Evolutionary conservation across 2,888 invertebrate genomes (phyloP), one percentile per base, ranked within the genome.

Genomic region (Drymonia ruficornis): DNA sequence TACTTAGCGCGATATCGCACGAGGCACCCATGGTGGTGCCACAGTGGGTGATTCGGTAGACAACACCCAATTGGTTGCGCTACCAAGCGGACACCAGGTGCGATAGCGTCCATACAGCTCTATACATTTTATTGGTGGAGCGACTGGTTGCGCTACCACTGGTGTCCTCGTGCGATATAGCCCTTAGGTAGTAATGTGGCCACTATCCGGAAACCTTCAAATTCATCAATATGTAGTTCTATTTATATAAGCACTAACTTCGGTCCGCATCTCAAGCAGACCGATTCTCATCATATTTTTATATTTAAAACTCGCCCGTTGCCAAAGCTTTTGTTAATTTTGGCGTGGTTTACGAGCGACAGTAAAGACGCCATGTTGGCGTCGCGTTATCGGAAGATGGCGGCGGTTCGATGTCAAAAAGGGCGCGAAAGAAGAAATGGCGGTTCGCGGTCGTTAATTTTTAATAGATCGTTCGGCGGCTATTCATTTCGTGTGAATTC

Each of bases 291-390:
- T 84, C 80, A 83, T 83, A 84, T 84, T 84, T 67, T 84, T 86
- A 86, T 86, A 87, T 88, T 85, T 87, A 86, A 84, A 86, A 78
- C 74, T 74, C 75, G 77, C 81, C 84, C 82, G 89, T 86, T 88
- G 89, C 86, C 88, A 88, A 86, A 81, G 80, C 83, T 83, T 84
- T 84, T 81, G 89, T 87, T 88, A 90, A 89, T 90, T 89, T 89
- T 83, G 83, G 83, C 84, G 78, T 78, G 75, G 70, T 89, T 89
- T 87, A 88, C 81, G 86, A 84, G 63, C 79, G 73, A 73, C 77
- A 74, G 70, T 87, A 85, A 87, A 73, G 71, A 74, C 76, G 82
- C 86, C 87, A 88, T 89, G 66, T 86, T 85, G 80, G 73, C 74
- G 77, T 73, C 76, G 70, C 69, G 78, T 73, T 67, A 74, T 72